These are phyloP conservation scores for Naja naja DNA, from an alignment of 2,113 vertebrate species.

Conservation along the genomic window DNA sequence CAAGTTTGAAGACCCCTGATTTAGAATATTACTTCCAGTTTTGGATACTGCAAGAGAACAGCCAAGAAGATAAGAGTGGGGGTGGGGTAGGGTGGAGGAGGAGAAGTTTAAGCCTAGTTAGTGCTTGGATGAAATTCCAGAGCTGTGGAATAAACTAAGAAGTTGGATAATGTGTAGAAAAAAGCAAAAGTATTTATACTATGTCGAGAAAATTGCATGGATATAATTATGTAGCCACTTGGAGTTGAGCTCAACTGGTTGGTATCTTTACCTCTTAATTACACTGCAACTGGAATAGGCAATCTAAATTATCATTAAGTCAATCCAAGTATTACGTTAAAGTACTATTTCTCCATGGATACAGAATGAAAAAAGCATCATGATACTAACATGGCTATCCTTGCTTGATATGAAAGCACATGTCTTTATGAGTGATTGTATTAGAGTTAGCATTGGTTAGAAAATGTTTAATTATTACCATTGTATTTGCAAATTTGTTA, in stretches of 20 bases:
- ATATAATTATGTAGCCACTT: background rate
- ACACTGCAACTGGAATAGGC: background rate
- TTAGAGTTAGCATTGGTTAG: background rate
- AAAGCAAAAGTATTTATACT: background rate
- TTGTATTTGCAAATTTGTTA: background rate
- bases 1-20: too few species aligned
- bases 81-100: too few species aligned
- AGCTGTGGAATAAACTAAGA: background rate
- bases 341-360: background rate
- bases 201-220: background rate
- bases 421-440: background rate
- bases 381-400: background rate
- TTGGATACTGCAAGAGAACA: background rate
- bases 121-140: background rate
- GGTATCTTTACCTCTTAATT: background rate
- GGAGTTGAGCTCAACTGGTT: background rate
- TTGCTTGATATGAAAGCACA: background rate
- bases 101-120: background rate
- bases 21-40: background rate
- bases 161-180: background rate
- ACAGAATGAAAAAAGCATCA: background rate
- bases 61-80: background rate
- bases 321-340: background rate
- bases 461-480: background rate
- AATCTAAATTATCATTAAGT: background rate